Conservation (phyloP, 2,797 vertebrate genomes). For the Fratercula arctica region DNA sequence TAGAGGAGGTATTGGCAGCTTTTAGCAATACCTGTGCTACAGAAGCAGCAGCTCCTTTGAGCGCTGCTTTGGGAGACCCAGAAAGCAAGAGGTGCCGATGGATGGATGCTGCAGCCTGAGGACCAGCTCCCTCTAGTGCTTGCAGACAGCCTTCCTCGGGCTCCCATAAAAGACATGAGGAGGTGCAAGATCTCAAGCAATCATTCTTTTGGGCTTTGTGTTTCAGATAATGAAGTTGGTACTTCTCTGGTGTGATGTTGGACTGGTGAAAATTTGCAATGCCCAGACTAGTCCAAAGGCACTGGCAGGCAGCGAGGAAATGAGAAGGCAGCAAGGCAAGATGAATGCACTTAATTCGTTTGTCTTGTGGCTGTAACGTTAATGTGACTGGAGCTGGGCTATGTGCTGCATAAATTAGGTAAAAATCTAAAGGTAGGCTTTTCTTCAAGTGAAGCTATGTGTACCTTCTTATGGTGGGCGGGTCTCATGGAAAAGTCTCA, state of each 20-base stretch:
- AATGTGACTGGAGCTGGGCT: neutral
- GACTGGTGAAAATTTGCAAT: neutral
- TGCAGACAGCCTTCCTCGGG: neutral
- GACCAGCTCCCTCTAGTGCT: slow-evolving; percentile 8
- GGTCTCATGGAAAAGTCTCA: neutral
- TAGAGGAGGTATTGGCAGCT: rapidly evolving
- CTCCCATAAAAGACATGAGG: neutral
- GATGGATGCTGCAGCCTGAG: neutral
- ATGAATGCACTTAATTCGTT: neutral
- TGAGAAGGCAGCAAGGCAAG: neutral
- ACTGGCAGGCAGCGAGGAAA: neutral
- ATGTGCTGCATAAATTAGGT: neutral
- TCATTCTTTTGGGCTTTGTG: rapidly evolving
- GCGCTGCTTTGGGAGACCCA: neutral
- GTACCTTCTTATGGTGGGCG: neutral
- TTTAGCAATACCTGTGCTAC: neutral
- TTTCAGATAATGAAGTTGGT: neutral
- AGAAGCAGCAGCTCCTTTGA: neutral
- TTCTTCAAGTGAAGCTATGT: neutral
- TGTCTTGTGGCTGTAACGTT: neutral
- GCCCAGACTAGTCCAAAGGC: neutral
- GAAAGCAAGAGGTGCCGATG: neutral
- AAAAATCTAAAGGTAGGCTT: neutral
- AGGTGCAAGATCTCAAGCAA: neutral
- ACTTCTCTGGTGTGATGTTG: neutral